These are phyloP conservation scores for Pseudorhombus dupliciocellatus DNA, from an alignment of 2,113 vertebrate species.

Conservation along the genomic window DNA sequence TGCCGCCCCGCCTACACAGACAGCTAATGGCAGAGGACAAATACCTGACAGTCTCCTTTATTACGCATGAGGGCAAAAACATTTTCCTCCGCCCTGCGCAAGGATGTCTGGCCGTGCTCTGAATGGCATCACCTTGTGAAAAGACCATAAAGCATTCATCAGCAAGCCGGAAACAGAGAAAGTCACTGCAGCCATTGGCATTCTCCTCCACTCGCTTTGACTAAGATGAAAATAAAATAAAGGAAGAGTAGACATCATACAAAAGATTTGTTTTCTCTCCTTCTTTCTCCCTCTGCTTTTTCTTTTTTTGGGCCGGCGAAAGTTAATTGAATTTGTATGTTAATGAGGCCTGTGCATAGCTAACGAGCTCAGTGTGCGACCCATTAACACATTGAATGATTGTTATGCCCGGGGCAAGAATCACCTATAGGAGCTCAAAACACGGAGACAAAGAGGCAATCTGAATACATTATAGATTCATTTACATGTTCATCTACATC, in stretches of 20 bases:
- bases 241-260: conserved; percentile 62
- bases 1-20: conserved; percentile 29
- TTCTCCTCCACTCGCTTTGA: conserved; percentile 54
- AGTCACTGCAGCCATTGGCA: conserved; percentile 9
- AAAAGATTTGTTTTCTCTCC: conserved; percentile 74
- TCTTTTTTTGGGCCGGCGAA: conserved; percentile 32
- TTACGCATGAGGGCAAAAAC: conserved; percentile 29
- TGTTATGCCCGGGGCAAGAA: conserved; percentile 79
- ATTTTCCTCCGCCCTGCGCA: conserved; percentile 32
- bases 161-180: conserved; percentile 37
- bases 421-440: conserved; percentile 80
- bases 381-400: conserved; percentile 84
- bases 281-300: conserved; percentile 29
- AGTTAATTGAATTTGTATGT: conserved; percentile 86
- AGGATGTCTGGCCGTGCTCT: conserved; percentile 34
- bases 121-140: conserved; percentile 48
- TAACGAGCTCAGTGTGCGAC: conserved; percentile 81
- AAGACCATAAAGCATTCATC: conserved; percentile 51
- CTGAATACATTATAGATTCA: conserved; percentile 78
- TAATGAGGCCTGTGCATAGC: conserved; percentile 81
- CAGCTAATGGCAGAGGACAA: conserved; percentile 44
- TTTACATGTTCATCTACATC: conserved; percentile 72
- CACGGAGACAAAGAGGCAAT: conserved; percentile 75
- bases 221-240: conserved; percentile 60
- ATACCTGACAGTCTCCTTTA: conserved; percentile 49